Evolutionary conservation across 2,888 invertebrate species (phyloP).

Genomic region (Microplitis deprimator): DNA sequence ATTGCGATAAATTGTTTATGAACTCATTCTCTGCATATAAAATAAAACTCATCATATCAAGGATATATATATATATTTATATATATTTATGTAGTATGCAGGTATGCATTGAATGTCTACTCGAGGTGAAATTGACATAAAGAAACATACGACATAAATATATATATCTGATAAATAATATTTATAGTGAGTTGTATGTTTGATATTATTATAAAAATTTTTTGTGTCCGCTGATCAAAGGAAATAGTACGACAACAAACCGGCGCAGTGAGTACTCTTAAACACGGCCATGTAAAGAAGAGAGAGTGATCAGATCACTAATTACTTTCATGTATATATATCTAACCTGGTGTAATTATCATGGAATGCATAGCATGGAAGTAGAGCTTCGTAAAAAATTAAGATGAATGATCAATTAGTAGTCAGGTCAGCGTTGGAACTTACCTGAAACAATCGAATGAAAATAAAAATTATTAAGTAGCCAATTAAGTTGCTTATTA

Average conservation of each 20-base stretch:
- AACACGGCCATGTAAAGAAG: slow-evolving; percentile 31
- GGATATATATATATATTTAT: slow-evolving; percentile 39
- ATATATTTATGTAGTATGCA: slow-evolving; percentile 34
- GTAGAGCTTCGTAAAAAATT: slow-evolving; percentile 36
- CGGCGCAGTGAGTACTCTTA: slow-evolving; percentile 23
- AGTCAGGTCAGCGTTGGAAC: slow-evolving; percentile 49
- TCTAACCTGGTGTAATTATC: slow-evolving; percentile 51
- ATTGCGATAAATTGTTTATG: slow-evolving; percentile 33
- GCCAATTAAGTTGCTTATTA: no score
- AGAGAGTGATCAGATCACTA: slow-evolving; percentile 39
- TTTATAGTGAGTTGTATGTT: slow-evolving; percentile 5
- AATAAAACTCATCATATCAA: slow-evolving; percentile 10
- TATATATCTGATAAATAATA: background rate
- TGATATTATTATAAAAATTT: slow-evolving; percentile 7
- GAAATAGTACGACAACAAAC: slow-evolving; percentile 29
- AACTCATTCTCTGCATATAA: slow-evolving; percentile 1
- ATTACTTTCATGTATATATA: slow-evolving; percentile 41
- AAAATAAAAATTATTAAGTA: slow-evolving; percentile 19
- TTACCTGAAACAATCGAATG: slow-evolving; percentile 58
- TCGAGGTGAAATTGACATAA: slow-evolving; percentile 27
- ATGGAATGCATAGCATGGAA: slow-evolving; percentile 48
- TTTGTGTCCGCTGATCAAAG: slow-evolving; percentile 28
- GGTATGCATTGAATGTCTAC: slow-evolving; percentile 35
- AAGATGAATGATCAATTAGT: slow-evolving; percentile 38
- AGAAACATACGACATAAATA: slow-evolving; percentile 14